Base-by-base conservation (phyloP, 2,888 invertebrate species). In the Sinohyriopsis cumingii region DNA sequence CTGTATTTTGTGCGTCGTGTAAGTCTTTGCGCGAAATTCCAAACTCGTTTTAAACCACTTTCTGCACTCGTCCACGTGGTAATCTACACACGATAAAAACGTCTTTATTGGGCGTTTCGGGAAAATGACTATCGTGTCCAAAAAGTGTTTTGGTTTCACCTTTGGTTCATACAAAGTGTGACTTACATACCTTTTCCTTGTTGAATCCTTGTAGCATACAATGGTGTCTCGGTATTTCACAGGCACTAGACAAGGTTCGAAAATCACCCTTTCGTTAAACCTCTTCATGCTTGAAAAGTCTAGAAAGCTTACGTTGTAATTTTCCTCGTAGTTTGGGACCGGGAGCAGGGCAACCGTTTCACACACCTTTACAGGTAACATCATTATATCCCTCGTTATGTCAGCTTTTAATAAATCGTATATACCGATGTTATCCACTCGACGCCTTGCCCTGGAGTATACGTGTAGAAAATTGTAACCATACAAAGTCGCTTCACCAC, bases 41-140 rank as follows among this genome's bases (percentile, higher is more conserved):
- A 87, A 67, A 56, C 81, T 80, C 0, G 86, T 85, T 69, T 84
- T 84, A 72, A 83, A 87, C 86, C 86, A 86, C 53, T 82, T 77
- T 62, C 84, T 70, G 72, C 84, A 83, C 64, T 82, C 82, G 63
- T 86, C 85, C n/a, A 83, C 81, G 68, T 85, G 84, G 63, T 83
- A 80, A 61, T 86, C 84, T 65, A 87, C 28, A 45, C 73, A 79
- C 15, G 85, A 80, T 55, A 83, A 83, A 65, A 78, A 87, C 12
- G 76, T 73, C 59, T 79, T 79, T 63, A 78, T 76, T 9, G 78
- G 79, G 25, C 73, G 68, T 64, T 84, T 86, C 7, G 86, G 84
- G 62, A 76, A 82, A 20, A 84, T 77, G 33, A 83, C 80, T 20
- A 84, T 65, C 1, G 85, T 85, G 59, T 86, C 86, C 12, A 78